phyloP scores from a whole-genome alignment of 2,888 invertebrate species.

The Ariolimax columbianus region DNA sequence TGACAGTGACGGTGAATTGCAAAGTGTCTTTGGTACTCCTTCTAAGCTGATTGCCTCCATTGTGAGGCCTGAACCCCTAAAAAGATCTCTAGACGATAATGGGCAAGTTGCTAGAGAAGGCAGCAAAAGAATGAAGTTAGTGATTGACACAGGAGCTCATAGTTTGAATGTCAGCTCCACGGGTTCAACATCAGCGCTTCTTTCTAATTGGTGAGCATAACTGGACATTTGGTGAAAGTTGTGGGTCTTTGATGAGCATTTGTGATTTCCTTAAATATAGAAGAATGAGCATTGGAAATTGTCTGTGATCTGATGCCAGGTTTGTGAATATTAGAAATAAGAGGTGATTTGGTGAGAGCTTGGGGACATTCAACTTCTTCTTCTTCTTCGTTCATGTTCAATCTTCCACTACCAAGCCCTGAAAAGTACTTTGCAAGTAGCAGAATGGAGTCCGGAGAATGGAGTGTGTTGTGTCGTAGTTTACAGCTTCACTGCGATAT shows the following conservation, averaged over 20 bases:
- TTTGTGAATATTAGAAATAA: too few relatives aligned
- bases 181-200: not conserved
- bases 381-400: too few relatives aligned
- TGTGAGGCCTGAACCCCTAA: slow-evolving; percentile 31
- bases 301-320: too few relatives aligned
- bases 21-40: slow-evolving; percentile 37
- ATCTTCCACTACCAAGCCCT: too few relatives aligned
- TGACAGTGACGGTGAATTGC: slow-evolving; percentile 22
- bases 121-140: not conserved
- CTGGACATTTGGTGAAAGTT: not conserved
- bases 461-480: too few relatives aligned
- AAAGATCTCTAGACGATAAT: not conserved
- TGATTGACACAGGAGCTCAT: not conserved
- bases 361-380: too few relatives aligned
- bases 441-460: too few relatives aligned
- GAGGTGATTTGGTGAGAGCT: too few relatives aligned
- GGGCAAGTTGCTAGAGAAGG: not conserved
- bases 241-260: not conserved
- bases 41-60: slow-evolving; percentile 49
- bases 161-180: not conserved
- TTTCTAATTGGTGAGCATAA: slow-evolving; percentile 13
- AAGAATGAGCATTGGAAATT: too few relatives aligned
- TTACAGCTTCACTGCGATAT: too few relatives aligned
- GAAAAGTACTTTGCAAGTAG: too few relatives aligned
- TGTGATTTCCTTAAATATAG: too few relatives aligned